A percentile compares a stretch with the other conserved stretches of the same genome.
Conservation (phyloP, 2,888 invertebrate genomes). For the Bellardia pandia region DNA sequence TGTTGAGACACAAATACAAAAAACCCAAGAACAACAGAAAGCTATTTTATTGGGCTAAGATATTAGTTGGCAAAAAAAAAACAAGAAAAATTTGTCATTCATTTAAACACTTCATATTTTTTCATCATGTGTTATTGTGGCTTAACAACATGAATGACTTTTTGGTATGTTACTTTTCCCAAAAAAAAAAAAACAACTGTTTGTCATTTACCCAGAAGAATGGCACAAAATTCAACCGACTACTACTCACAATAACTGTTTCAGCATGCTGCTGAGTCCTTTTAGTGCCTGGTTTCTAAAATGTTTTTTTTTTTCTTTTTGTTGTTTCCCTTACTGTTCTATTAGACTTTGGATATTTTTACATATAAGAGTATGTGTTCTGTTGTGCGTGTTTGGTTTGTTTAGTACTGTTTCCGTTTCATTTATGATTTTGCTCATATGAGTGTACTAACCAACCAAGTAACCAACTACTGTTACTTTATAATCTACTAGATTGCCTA, state of each 20-base stretch:
- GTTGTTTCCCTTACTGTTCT: not conserved
- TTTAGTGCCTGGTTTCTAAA: slow-evolving; percentile 53
- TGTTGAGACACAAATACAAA: not conserved
- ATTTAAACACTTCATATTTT: slow-evolving; percentile 68
- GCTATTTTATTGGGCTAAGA: slow-evolving; percentile 2
- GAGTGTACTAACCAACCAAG: not conserved
- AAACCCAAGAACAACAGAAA: not conserved
- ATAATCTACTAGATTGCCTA: slow-evolving; percentile 59
- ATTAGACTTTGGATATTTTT: slow-evolving; percentile 3
- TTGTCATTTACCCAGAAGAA: slow-evolving; percentile 57
- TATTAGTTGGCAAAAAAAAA: slow-evolving; percentile 11
- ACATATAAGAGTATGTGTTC: not conserved
- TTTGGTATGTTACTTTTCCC: slow-evolving; percentile 42
- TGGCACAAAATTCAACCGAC: slow-evolving; percentile 13
- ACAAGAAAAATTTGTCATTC: slow-evolving; percentile 6
- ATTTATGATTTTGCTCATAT: slow-evolving; percentile 37
- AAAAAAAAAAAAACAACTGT: slow-evolving; percentile 30
- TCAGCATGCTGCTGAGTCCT: slow-evolving; percentile 38
- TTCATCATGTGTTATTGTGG: slow-evolving; percentile 64
- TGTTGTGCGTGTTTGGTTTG: not conserved
- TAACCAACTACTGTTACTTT: not conserved
- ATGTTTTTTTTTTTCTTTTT: slow-evolving; percentile 31
- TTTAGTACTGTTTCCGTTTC: slow-evolving; percentile 42
- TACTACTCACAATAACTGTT: slow-evolving; percentile 45
- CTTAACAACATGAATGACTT: slow-evolving; percentile 64